A percentile compares a stretch with the other conserved stretches of the same genome.
Conservation (phyloP, 37 sponge, comb jelly and placozoan genomes). For the Bolinopsis microptera region DNA sequence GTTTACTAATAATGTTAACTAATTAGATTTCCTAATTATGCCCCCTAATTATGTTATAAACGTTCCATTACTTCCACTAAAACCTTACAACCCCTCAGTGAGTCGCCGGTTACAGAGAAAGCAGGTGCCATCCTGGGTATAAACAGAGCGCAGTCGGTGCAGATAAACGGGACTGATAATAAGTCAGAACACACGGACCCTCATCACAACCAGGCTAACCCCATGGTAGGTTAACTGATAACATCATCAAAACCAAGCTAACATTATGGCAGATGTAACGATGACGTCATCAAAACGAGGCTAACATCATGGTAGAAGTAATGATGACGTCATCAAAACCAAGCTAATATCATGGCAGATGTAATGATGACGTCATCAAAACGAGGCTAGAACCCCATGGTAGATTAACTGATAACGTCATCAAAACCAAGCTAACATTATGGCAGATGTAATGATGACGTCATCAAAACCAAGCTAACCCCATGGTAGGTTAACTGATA, state of each 20-base stretch:
- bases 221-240: neutral
- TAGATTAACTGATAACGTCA: neutral
- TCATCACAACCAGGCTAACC: neutral
- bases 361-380: neutral
- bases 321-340: too few relatives aligned
- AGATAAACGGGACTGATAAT: neutral
- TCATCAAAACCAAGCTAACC: too few relatives aligned
- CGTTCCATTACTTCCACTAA: too few relatives aligned
- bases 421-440: too few relatives aligned
- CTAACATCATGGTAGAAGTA: too few relatives aligned
- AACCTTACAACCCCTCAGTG: neutral
- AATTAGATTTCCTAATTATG: too few relatives aligned
- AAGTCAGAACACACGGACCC: neutral
- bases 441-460: neutral
- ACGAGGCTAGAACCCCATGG: conserved; percentile 24
- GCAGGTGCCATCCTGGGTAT: conserved; percentile 52
- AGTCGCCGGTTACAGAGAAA: conserved; percentile 29
- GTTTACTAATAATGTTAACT: too few relatives aligned
- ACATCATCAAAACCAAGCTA: neutral
- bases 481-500: too few relatives aligned
- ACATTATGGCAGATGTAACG: neutral
- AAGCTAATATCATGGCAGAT: too few relatives aligned
- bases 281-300: neutral
- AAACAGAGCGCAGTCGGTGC: conserved; percentile 7
- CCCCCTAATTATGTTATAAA: too few relatives aligned